Evolutionary conservation across 2,888 invertebrate genomes (phyloP), one percentile per base, ranked within the genome.

Genomic region (Isotomurus palustris): DNA sequence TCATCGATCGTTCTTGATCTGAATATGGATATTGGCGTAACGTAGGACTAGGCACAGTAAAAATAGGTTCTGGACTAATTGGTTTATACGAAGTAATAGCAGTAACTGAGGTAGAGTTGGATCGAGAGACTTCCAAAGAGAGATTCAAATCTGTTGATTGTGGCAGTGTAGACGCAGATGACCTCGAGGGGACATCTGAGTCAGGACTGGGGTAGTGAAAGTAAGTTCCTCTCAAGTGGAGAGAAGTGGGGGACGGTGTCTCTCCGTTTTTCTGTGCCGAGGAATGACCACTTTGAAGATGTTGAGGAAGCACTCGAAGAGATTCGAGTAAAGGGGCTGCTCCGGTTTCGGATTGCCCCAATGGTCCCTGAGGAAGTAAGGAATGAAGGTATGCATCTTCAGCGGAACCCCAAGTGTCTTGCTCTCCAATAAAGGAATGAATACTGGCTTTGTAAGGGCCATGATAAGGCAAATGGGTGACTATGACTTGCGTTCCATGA

Each of bases 141-240:
- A 48, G 52, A 51, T 51, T 55, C 29, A 48, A 32, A 22, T 49
- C 32, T 17, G 51, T 22, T 28, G 45, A 29, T 10, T 43, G 44
- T 52, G 65, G 65, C 55, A 62, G 65, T 59, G 58, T 40, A 14
- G 54, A 53, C 28, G 43, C 44, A 32, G 61, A 50, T 45, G 59
- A 58, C 24, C 64, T 54, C 38, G 56, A 58, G 28, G 61, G 59
- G 38, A 64, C 56, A 22, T 63, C 63, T 12, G 53, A 35, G 56
- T 67, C 67, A 6, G 67, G 67, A 19, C 63, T 54, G 3, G 67
- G 67, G 44, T 67, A 67, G 28, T 58, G 56, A 53, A 65, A 67
- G 36, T 67, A 67, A 10, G 67, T 49, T 43, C 67, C 65, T 25
- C 61, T 55, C n/a, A 59, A 56, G 24, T 57, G 64, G 24, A 61